A percentile compares a stretch with the other conserved stretches of the same genome.
phyloP scores from a whole-genome alignment of 2,888 invertebrate species.

The Nephrotoma appendiculata region DNA sequence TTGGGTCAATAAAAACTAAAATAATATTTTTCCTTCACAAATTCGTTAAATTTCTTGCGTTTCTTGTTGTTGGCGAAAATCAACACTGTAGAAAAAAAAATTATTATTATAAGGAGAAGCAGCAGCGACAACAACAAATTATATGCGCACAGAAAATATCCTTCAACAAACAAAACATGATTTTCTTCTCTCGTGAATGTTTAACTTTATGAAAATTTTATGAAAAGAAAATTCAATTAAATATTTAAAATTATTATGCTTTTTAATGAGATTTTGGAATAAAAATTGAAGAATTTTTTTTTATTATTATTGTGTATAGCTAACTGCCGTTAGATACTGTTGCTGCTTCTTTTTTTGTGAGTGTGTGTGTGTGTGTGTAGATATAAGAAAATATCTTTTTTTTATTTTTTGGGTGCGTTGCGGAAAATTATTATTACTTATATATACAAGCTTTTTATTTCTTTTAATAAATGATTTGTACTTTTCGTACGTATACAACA shows the following conservation, averaged over 20 bases:
- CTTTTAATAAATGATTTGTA: background rate
- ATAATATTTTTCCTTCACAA: background rate
- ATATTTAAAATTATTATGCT: background rate
- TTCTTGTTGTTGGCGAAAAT: background rate
- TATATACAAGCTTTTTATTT: background rate
- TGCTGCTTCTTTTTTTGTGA: background rate
- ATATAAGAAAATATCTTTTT: background rate
- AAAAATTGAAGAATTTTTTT: background rate
- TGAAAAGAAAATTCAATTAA: background rate
- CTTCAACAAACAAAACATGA: background rate
- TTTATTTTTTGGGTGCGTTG: background rate
- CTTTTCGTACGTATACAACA: background rate
- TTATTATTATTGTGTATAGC: background rate
- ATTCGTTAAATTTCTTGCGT: background rate
- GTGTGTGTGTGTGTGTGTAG: background rate
- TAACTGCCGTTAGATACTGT: background rate
- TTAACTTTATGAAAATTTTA: background rate
- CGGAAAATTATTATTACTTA: background rate
- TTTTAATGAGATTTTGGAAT: background rate
- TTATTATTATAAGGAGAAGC: background rate
- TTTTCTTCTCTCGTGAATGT: background rate
- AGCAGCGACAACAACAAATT: background rate
- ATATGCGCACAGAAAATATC: background rate
- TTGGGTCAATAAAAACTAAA: background rate
- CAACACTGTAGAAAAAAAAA: background rate